Percentiles rank a stretch among this genome's conserved stretches.
phyloP scores from a whole-genome alignment of 2,113 vertebrate species.

The Rhinoderma darwinii region DNA sequence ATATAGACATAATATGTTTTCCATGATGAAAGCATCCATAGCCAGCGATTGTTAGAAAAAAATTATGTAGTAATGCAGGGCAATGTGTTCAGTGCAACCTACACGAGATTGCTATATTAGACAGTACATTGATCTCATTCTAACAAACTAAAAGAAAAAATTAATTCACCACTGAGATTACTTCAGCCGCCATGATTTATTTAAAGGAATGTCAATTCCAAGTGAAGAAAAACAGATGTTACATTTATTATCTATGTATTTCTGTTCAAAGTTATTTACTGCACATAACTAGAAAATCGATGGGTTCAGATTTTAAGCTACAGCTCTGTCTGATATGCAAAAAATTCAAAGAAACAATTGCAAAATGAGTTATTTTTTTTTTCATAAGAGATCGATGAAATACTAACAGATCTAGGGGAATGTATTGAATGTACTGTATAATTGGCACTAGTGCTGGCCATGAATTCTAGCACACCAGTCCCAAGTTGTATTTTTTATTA shows the following conservation, averaged over 20 bases:
- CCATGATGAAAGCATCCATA: constrained; percentile 14
- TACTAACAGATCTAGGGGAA: no score
- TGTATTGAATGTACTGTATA: no score
- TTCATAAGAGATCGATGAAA: no score
- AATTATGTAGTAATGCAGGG: not conserved
- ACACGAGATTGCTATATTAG: constrained; percentile 32
- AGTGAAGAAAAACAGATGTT: constrained; percentile 24
- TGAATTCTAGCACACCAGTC: no score
- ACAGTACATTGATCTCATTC: constrained; percentile 53
- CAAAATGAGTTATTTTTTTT: no score
- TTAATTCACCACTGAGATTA: constrained; percentile 3
- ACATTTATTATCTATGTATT: not conserved
- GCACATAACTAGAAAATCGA: not conserved
- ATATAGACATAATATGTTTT: not conserved
- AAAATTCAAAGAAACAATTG: not conserved
- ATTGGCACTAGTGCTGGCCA: no score
- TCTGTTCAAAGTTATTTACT: not conserved
- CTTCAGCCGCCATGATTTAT: constrained; percentile 29
- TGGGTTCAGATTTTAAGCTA: not conserved
- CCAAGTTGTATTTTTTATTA: no score
- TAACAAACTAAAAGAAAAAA: constrained; percentile 17
- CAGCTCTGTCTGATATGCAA: not conserved
- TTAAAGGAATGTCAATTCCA: constrained; percentile 34
- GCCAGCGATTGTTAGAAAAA: constrained; percentile 1
- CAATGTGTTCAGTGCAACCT: constrained; percentile 40